Evolutionary conservation across 2,113 vertebrate species (phyloP).

Genomic region (Ophiodon elongatus): DNA sequence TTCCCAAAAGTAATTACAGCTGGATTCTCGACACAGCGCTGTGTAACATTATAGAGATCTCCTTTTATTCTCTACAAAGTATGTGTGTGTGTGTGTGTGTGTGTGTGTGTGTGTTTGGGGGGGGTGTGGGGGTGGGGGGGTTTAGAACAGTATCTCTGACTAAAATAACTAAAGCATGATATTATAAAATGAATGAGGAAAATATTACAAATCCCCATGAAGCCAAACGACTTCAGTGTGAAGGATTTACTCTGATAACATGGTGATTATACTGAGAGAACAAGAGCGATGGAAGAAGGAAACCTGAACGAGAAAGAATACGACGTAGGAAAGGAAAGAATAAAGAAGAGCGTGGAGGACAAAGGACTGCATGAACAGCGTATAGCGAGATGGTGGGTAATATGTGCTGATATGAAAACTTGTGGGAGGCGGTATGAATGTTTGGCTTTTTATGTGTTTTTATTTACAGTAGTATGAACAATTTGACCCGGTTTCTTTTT

Average conservation of each 20-base stretch:
- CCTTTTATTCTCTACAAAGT: slow-evolving; percentile 45
- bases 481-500: slow-evolving; percentile 69
- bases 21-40: slow-evolving; percentile 10
- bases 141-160: slow-evolving; percentile 43
- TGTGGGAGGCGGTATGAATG: slow-evolving; percentile 40
- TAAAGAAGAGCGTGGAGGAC: slow-evolving; percentile 9
- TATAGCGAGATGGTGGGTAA: slow-evolving; percentile 36
- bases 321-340: slow-evolving; percentile 26
- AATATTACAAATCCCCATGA: slow-evolving; percentile 67
- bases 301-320: slow-evolving; percentile 45
- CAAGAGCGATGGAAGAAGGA: slow-evolving; percentile 38
- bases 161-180: slow-evolving; percentile 58
- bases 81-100: too few species aligned
- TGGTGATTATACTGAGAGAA: slow-evolving; percentile 51
- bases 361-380: slow-evolving; percentile 36
- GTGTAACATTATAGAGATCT: slow-evolving; percentile 45
- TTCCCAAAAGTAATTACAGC: slow-evolving; percentile 25
- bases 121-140: too few species aligned
- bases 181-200: slow-evolving; percentile 64
- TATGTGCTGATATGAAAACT: slow-evolving; percentile 38
- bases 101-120: too few species aligned
- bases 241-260: slow-evolving; percentile 62
- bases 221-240: slow-evolving; percentile 55
- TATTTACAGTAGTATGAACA: slow-evolving; percentile 69
- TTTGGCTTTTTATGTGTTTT: slow-evolving; percentile 49